Conservation (phyloP, 2,113 vertebrate genomes). For the Smithornis capensis region DNA sequence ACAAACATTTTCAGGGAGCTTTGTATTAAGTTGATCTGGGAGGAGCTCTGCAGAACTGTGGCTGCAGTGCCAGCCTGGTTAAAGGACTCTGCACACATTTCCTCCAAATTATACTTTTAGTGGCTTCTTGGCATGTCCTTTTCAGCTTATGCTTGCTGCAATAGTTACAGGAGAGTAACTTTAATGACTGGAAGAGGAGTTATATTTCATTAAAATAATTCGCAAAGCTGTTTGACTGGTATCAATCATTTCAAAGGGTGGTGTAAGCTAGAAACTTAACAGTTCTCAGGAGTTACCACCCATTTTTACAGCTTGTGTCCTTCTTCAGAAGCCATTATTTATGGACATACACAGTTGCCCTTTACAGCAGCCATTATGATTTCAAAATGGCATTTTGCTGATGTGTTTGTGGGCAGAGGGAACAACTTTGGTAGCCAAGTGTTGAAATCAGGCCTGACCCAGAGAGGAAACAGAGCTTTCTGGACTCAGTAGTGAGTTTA, state of each 20-base stretch:
- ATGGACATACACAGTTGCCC: not conserved
- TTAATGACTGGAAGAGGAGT: not conserved
- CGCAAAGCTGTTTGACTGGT: not conserved
- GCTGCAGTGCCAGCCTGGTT: not conserved
- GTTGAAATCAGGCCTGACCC: not conserved
- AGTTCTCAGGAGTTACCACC: not conserved
- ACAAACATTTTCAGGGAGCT: not conserved
- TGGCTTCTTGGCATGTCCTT: not conserved
- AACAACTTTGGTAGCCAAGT: not conserved
- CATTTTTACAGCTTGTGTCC: not conserved
- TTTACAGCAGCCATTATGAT: not conserved
- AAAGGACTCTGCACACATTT: not conserved
- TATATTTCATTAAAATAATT: not conserved
- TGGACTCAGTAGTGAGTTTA: not conserved
- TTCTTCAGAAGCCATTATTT: not conserved
- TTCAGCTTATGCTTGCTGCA: not conserved
- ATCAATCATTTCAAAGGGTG: not conserved
- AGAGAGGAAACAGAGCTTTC: not conserved
- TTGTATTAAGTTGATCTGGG: not conserved
- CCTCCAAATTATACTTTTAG: not conserved
- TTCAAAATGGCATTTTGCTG: conserved; percentile 16
- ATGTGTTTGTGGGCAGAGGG: not conserved
- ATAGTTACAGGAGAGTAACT: not conserved
- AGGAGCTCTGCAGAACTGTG: not conserved
- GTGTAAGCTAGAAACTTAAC: not conserved